Base-by-base conservation (phyloP, 1,140 invertebrate species). In the Mesaphorura yosii region DNA sequence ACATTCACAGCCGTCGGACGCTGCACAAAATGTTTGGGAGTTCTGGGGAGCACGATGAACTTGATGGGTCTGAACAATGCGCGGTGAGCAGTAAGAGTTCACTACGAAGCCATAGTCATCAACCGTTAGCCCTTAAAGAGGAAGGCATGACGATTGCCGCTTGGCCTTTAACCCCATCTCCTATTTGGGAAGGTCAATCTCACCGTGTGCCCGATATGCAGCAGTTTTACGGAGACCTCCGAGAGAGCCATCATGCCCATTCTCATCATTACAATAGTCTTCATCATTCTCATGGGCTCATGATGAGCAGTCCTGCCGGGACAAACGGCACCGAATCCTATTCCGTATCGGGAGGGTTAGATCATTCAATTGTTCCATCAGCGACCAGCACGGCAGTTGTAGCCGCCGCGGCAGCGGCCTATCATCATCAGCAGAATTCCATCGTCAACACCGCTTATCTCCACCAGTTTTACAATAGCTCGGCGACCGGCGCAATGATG, bases 171-270 rank as follows among this genome's bases (percentile, higher is more conserved):
- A 62, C 60, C 19, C 61, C 61, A 6, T 59, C 57, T 14, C 61
- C 61, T 15, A 44, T 63, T 48, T 63, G 61, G 61, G 61, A 63
- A 56, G 55, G 58, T 29, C 57, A 59, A 20, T 57, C 58, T 19
- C 60, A 62, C 14, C 53, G 60, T 12, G 57, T 59, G 3, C 58
- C 58, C 3, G 61, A 59, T 31, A 29, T 57, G n/a, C 59, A 55
- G 26, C 31, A 12, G 44, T 53, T 29, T 17, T 28, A 51, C 25
- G 28, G 25, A 6, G 49, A 51, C 27, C n/a, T n/a, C n/a, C 22
- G 49, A 40, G 49, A 53, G 17, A n/a, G n/a, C n/a, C n/a, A n/a
- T n/a, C n/a, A n/a, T n/a, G n/a, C n/a, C n/a, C n/a, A n/a, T n/a
- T n/a, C n/a, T n/a, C n/a, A n/a, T n/a, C n/a, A n/a, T n/a, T n/a